Base-by-base conservation (phyloP, 2,113 vertebrate genomes). In the Montifringilla adamsi region DNA sequence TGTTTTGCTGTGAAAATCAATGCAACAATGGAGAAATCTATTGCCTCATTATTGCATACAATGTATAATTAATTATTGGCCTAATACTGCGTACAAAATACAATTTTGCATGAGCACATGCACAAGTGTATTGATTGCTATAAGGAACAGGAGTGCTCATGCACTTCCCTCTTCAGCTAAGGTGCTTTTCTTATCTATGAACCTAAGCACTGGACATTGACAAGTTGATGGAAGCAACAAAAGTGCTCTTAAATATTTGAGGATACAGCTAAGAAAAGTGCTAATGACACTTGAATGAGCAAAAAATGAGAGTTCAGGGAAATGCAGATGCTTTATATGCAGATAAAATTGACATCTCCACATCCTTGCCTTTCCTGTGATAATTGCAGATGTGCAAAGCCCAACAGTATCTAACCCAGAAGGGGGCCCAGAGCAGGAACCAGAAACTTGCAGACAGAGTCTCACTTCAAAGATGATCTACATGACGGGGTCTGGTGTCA, bases 351-450 rank as follows among this genome's bases (percentile, higher is more conserved):
- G 6, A 56, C 11, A n/a, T 17, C 13, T 69, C 62, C 31, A 26
- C 3, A 31, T 21, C 12, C 7, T n/a, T 59, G 7, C 13, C 6
- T 67, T 83, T 86, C 22, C 8, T 20, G 69, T 33, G 49, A 31
- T 44, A 7, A 14, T 27, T 60, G 16, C 9, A 44, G 12, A n/a
- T 26, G 26, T 23, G 14, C 14, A 17, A 74, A 39, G 41, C 6
- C 9, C 33, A 67, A 31, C 6, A 23, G 5, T 39, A 37, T 26
- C 2, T 0, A 75, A 3, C 4, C 7, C 7, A 41, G 62, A 68
- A 49, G 13, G 5, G 1, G 14, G 7, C 1, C 13, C 49, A 76
- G 37, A 62, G 3, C 0, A 8, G 8, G 14, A 31, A 33, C 11
- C 31, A 59, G 16, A 58, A 68, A 72, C 44, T 15, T 72, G 15